Percentiles rank a stretch among this genome's conserved stretches.
These are phyloP conservation scores for Hylomyscus alleni DNA, from an alignment of 2,797 vertebrate genomes.

Conservation along the genomic window DNA sequence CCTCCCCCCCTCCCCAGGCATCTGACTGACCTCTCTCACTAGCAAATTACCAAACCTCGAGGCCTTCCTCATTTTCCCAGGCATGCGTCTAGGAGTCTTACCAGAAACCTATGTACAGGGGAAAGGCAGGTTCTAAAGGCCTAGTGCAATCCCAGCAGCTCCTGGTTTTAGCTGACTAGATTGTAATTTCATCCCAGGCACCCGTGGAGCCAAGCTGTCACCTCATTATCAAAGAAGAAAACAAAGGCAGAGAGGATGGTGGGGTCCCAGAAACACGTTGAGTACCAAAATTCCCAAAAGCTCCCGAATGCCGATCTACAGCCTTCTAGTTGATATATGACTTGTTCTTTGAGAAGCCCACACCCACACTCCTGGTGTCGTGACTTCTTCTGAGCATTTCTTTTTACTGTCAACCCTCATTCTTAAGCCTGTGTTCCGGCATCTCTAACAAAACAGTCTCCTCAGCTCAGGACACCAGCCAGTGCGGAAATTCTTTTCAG, in stretches of 20 bases:
- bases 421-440: neutral
- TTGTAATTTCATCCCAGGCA: neutral
- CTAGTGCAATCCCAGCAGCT: neutral
- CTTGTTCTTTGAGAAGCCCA: neutral
- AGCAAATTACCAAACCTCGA: neutral
- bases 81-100: neutral
- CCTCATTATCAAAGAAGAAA: neutral
- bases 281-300: neutral
- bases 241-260: neutral
- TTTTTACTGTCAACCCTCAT: neutral
- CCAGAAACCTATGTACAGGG: neutral
- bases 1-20: too few relatives aligned
- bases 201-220: neutral
- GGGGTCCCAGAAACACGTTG: neutral
- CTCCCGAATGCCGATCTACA: neutral
- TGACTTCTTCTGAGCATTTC: neutral
- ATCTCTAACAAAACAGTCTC: neutral
- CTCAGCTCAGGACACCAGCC: neutral
- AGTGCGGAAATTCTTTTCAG: neutral
- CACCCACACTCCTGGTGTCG: neutral
- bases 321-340: neutral
- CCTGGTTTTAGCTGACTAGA: neutral
- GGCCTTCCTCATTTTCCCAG: neutral
- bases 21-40: neutral
- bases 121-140: neutral